A percentile compares a stretch with the other conserved stretches of the same genome.
These are phyloP conservation scores for Thyatira batis DNA, from an alignment of 2,888 invertebrate genomes.

Conservation along the genomic window DNA sequence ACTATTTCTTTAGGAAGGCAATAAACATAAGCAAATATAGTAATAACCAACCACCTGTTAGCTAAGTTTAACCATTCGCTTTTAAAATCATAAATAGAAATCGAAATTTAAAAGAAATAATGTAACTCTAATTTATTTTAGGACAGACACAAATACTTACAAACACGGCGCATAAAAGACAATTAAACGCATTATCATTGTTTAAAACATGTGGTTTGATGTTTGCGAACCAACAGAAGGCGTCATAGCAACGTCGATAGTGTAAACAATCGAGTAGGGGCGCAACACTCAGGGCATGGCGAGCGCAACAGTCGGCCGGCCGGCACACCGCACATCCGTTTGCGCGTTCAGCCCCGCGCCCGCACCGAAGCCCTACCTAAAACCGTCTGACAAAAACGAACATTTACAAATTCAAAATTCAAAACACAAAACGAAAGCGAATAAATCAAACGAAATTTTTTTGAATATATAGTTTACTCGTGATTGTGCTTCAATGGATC, in stretches of 20 bases:
- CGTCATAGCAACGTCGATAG: conserved; percentile 48
- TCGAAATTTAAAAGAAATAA: no score
- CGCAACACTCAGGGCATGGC: conserved; percentile 58
- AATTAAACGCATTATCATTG: not conserved
- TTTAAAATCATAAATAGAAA: no score
- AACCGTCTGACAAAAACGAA: conserved; percentile 19
- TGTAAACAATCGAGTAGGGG: conserved; percentile 53
- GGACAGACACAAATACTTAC: not conserved
- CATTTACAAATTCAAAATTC: conserved; percentile 22
- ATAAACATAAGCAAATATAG: no score
- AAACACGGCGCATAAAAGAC: not conserved
- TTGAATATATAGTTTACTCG: not conserved
- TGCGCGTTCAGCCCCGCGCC: conserved; percentile 71
- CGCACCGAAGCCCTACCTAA: conserved; percentile 44
- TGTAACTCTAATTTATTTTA: no score
- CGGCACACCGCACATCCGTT: conserved; percentile 78
- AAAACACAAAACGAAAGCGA: conserved; percentile 11
- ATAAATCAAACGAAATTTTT: not conserved
- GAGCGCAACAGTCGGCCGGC: conserved; percentile 66
- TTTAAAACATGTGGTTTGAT: not conserved
- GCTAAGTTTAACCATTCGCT: no score
- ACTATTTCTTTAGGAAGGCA: no score
- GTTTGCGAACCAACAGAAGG: conserved; percentile 5
- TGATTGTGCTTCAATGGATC: conserved; percentile 3
- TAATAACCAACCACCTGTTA: no score